These are phyloP conservation scores for Sarcophaga caerulescens DNA, from an alignment of 2,888 invertebrate genomes.

Conservation along the genomic window DNA sequence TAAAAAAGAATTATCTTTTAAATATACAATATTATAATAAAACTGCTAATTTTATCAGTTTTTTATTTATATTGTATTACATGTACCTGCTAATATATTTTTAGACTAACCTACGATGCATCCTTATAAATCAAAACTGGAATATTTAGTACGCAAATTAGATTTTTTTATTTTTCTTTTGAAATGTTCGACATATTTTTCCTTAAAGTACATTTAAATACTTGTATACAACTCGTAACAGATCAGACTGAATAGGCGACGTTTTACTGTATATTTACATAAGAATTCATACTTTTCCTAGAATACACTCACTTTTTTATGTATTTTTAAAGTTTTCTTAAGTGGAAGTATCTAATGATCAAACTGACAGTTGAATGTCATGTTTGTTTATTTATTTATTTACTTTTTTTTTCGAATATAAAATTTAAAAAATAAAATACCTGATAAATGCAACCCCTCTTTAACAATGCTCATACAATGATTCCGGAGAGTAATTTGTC, in stretches of 20 bases:
- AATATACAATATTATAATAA: no score
- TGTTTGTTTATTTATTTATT: conserved; percentile 42
- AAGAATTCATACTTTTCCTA: neutral
- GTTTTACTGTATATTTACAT: neutral
- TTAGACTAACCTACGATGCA: no score
- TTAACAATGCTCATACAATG: conserved; percentile 22
- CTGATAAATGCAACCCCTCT: conserved; percentile 16
- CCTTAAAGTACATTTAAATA: no score
- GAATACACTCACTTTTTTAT: neutral
- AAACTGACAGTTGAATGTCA: conserved; percentile 74
- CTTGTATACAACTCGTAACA: no score
- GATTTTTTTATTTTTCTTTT: no score
- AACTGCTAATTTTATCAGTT: no score
- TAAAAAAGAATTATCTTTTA: no score
- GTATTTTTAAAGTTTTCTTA: neutral
- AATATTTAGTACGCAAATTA: no score
- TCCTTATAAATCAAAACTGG: no score
- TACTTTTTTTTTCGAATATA: conserved; percentile 1
- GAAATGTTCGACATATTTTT: no score
- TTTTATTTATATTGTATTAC: no score
- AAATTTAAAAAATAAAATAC: conserved; percentile 14
- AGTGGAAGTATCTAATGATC: conserved; percentile 56
- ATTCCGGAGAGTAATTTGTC: conserved; percentile 60
- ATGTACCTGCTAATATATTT: no score
- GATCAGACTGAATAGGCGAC: neutral